Base-by-base conservation (phyloP, 2,113 vertebrate genomes). In the Junco hyemalis region DNA sequence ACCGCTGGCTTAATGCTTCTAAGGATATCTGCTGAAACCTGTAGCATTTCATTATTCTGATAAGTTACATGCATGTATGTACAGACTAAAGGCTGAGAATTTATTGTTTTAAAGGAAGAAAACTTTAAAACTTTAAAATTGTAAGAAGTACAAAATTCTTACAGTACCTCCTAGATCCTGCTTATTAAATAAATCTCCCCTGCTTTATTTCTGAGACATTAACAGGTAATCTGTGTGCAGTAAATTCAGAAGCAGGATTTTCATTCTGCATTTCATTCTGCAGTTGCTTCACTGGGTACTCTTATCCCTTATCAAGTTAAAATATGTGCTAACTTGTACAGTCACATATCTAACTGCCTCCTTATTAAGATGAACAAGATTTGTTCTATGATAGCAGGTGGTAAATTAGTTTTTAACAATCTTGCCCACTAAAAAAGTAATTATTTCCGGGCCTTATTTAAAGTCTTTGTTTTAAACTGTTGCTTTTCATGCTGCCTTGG, bases 331-430 rank as follows among this genome's bases (percentile, higher is more conserved):
- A 16, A 48, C 36, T 93, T 70, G 17, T 68, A n/a, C 17, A 82
- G 38, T 77, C 51, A 72, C 16, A 28, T 36, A 28, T 23, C 66
- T 65, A 42, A 61, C 33, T 85, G 9, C 51, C 60, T 84, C 25
- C 18, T 82, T 72, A 69, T 40, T 31, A 11, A 50, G 19, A 63
- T 60, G 38, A 93, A 74, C 51, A 72, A 71, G 92, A 71, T 56
- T 44, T 65, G 11, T 61, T 92, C 69, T 60, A 5, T 29, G 73
- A 61, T 50, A 87, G 80, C 87, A 93, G 65, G 61, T 91, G 81
- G 42, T 28, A 93, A 91, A 91, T 80, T 35, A 65, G 15, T 88
- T 91, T 96, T 94, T 81, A 91, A 76, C 33, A 73, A 14, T 45
- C 21, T 84, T 92, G 12, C 50, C 40, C 3, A 12, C 38, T n/a